phyloP scores from a whole-genome alignment of 2,113 vertebrate genomes.

The Ophthalmolycus amberensis region DNA sequence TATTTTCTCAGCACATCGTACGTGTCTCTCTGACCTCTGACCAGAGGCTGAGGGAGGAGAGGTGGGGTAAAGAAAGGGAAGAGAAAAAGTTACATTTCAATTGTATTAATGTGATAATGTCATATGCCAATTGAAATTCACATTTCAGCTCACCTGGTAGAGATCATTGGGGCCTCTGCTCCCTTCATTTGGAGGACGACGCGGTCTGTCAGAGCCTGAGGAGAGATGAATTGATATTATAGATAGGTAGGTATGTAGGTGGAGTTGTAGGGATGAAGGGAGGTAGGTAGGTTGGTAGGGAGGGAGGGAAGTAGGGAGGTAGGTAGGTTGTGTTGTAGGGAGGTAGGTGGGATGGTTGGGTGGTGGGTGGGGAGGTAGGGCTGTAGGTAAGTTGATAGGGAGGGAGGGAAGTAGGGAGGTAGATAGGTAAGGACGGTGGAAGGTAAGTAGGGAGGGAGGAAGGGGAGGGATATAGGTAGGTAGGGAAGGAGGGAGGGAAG shows the following conservation, averaged over 20 bases:
- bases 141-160: slow-evolving; percentile 61
- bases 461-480: neutral
- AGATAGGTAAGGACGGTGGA: no score
- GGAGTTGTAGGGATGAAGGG: neutral
- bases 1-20: slow-evolving; percentile 45
- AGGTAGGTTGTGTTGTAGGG: neutral
- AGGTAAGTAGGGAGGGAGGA: neutral
- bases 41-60: slow-evolving; percentile 50
- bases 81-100: neutral
- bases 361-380: no score
- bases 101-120: neutral
- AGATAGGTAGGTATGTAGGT: neutral
- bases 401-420: no score
- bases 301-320: neutral
- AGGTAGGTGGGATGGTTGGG: neutral
- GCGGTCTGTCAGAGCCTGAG: slow-evolving; percentile 50
- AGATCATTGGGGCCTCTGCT: fast-evolving
- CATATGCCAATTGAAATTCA: fast-evolving
- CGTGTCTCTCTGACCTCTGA: neutral
- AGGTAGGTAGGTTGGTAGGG: neutral
- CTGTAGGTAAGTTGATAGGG: no score
- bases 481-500: no score
- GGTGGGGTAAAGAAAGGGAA: neutral
- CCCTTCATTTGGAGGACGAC: neutral
- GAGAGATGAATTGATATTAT: neutral